Evolutionary conservation across 1,140 invertebrate genomes (phyloP).

Genomic region (Micrasema minimum): DNA sequence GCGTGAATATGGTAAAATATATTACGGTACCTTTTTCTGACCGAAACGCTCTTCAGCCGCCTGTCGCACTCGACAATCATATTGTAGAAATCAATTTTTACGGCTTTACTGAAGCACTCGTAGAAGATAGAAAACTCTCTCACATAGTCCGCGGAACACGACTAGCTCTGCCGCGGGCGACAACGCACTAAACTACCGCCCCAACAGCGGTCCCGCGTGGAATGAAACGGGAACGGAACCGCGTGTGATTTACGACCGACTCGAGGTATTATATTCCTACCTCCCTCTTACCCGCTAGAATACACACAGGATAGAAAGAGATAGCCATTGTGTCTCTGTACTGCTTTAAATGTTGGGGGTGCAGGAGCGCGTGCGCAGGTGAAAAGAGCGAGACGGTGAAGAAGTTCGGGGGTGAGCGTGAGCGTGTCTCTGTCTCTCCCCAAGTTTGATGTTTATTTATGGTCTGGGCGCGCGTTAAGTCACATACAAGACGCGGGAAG

Average conservation of each 20-base stretch:
- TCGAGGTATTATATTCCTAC: conserved; percentile 57
- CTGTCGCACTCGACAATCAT: conserved; percentile 53
- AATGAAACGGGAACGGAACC: conserved; percentile 57
- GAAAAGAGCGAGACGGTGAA: conserved; percentile 57
- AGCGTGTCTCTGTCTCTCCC: conserved; percentile 51
- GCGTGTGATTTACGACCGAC: conserved; percentile 66
- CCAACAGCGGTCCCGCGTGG: conserved; percentile 65
- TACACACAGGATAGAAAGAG: conserved; percentile 7
- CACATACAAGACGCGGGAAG: conserved; percentile 44
- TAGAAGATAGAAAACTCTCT: conserved; percentile 21
- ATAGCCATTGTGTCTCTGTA: conserved; percentile 3
- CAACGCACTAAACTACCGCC: conserved; percentile 57
- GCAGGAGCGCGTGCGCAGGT: conserved; percentile 42
- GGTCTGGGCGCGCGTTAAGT: conserved; percentile 37
- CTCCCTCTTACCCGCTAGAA: conserved; percentile 21
- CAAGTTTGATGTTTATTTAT: conserved; percentile 50
- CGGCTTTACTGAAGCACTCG: conserved; percentile 27
- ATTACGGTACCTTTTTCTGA: conserved; percentile 39
- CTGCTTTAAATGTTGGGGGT: conserved; percentile 23
- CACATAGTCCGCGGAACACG: conserved; percentile 22
- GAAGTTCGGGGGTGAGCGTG: conserved; percentile 57
- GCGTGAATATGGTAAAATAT: background rate
- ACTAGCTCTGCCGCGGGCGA: conserved; percentile 17
- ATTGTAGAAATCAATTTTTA: conserved; percentile 47
- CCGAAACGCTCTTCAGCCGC: conserved; percentile 40